phyloP scores from a whole-genome alignment of 1,140 invertebrate genomes.

The Drosophila arawakana region DNA sequence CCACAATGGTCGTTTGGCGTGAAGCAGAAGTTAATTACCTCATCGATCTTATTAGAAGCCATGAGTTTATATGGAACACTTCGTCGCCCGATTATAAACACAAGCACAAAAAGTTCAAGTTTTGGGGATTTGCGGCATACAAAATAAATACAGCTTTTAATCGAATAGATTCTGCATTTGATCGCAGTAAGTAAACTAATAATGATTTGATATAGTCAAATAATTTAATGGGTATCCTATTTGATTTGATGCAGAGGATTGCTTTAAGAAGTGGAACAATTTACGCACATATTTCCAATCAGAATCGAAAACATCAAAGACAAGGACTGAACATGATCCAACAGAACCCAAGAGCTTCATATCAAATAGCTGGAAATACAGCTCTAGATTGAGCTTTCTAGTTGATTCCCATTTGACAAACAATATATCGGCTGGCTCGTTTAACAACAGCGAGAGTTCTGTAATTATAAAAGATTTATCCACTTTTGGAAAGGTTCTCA shows the following conservation, averaged over 20 bases:
- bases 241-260: slow-evolving; percentile 11
- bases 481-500: background rate
- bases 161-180: slow-evolving; percentile 9
- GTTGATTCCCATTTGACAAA: background rate
- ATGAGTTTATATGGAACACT: slow-evolving; percentile 24
- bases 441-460: slow-evolving; percentile 14
- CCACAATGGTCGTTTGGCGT: slow-evolving; percentile 22
- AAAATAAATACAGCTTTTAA: slow-evolving; percentile 13
- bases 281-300: slow-evolving; percentile 23
- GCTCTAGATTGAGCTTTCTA: slow-evolving; percentile 30
- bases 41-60: slow-evolving; percentile 24
- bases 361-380: slow-evolving; percentile 21
- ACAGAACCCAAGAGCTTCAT: slow-evolving; percentile 4
- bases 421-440: background rate
- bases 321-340: background rate
- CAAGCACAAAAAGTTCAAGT: slow-evolving; percentile 20
- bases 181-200: slow-evolving; percentile 8
- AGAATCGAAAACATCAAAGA: slow-evolving; percentile 13
- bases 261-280: slow-evolving; percentile 38
- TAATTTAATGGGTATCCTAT: background rate
- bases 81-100: slow-evolving; percentile 16
- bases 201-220: background rate
- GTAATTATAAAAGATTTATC: slow-evolving; percentile 3
- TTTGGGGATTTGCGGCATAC: slow-evolving; percentile 21
- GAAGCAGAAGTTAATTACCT: slow-evolving; percentile 33